phyloP scores from a whole-genome alignment of 2,113 vertebrate genomes.

The Parotia lawesii region DNA sequence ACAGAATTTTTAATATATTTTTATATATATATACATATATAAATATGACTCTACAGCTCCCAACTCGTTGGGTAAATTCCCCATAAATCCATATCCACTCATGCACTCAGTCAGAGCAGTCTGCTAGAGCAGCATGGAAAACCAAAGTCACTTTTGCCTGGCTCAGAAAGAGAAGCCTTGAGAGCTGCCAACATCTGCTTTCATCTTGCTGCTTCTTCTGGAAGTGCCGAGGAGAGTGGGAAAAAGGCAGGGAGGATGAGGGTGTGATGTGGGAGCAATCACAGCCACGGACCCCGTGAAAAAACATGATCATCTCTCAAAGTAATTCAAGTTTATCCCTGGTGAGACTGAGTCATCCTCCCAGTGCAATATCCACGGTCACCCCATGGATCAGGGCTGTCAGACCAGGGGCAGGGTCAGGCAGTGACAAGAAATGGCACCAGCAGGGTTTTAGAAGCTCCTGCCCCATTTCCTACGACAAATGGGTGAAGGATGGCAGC shows the following conservation, averaged over 20 bases:
- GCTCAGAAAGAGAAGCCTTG: not conserved
- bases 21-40: too few relatives aligned
- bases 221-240: not conserved
- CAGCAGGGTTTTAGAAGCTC: not conserved
- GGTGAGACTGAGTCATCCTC: not conserved
- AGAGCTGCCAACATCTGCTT: not conserved
- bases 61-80: not conserved
- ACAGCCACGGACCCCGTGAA: not conserved
- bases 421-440: not conserved
- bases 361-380: rapidly evolving
- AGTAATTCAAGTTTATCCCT: not conserved
- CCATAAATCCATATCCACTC: not conserved
- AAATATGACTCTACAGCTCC: not conserved
- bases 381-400: not conserved
- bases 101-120: not conserved
- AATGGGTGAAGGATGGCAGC: not conserved
- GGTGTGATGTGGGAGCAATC: not conserved
- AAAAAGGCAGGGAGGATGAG: not conserved
- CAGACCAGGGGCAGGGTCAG: not conserved
- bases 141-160: conserved; percentile 3
- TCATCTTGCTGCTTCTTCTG: not conserved
- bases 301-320: not conserved
- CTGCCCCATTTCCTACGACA: not conserved
- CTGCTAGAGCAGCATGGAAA: not conserved
- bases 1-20: not conserved